These are phyloP conservation scores for Fukomys damarensis DNA, from an alignment of 2,113 vertebrate species.

Conservation along the genomic window DNA sequence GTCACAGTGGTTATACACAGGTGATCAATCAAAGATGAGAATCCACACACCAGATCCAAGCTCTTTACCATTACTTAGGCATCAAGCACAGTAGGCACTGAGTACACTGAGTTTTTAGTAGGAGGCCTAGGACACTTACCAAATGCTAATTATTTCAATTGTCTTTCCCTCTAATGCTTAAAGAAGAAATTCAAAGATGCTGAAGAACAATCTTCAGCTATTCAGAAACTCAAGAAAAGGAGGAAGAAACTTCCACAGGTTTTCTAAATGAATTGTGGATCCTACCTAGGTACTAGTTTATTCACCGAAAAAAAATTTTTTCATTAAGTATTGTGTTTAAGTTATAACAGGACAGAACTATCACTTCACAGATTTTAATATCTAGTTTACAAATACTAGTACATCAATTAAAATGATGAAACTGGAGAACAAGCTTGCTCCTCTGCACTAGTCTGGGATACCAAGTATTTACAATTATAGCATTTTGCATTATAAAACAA, in stretches of 20 bases:
- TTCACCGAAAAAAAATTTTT: slow-evolving; percentile 11
- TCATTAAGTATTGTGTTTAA: slow-evolving; percentile 36
- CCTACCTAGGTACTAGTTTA: not conserved
- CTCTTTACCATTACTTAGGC: slow-evolving; percentile 2
- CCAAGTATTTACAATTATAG: not conserved
- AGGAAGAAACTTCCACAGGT: not conserved
- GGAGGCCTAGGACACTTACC: not conserved
- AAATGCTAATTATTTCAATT: slow-evolving; percentile 4
- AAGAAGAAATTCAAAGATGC: not conserved
- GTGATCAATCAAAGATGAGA: slow-evolving; percentile 3
- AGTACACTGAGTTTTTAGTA: not conserved
- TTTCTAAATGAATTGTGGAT: slow-evolving; percentile 46
- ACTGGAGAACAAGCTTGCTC: not conserved
- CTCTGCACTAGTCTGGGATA: slow-evolving; percentile 13
- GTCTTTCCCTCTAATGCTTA: not conserved
- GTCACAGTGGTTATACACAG: not conserved
- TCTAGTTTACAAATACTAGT: slow-evolving; percentile 48
- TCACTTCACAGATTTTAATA: slow-evolving; percentile 26
- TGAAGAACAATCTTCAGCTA: slow-evolving; percentile 48
- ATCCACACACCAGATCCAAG: not conserved
- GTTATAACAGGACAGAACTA: slow-evolving; percentile 35
- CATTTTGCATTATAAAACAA: slow-evolving; percentile 27
- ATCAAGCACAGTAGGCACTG: not conserved
- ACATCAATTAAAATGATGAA: slow-evolving; percentile 10
- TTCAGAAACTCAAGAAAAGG: not conserved